A percentile compares a stretch with the other conserved stretches of the same genome.
Evolutionary conservation across 2,888 invertebrate genomes (phyloP).

Genomic region (Sminthurides aquaticus): DNA sequence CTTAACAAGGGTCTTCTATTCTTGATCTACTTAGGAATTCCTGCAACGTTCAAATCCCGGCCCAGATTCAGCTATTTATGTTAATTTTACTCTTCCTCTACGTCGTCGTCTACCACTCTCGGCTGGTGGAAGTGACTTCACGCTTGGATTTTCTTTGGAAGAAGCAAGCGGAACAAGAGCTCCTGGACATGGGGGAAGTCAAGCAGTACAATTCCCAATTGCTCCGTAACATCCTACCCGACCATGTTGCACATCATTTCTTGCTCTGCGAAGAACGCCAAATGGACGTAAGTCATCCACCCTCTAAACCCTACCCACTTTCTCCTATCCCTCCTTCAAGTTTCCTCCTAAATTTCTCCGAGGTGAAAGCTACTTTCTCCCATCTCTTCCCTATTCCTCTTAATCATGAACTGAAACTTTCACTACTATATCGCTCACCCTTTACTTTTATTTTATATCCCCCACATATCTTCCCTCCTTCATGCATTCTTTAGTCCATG

Average conservation of each 20-base stretch:
- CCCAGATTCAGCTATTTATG: constrained; percentile 58
- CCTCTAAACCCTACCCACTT: no score
- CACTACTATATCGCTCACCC: no score
- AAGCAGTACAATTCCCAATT: constrained; percentile 80
- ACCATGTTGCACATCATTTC: constrained; percentile 92
- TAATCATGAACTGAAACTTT: no score
- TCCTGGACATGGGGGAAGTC: constrained; percentile 87
- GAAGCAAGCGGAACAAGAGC: constrained; percentile 86
- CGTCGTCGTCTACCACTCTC: constrained; percentile 82
- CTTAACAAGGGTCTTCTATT: no score
- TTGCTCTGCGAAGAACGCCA: constrained; percentile 67
- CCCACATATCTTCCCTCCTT: no score
- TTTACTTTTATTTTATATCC: no score
- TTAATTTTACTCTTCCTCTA: constrained; percentile 71
- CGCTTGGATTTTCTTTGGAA: constrained; percentile 96
- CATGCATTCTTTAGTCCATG: no score
- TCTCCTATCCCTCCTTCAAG: no score
- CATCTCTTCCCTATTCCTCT: no score
- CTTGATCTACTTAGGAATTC: no score
- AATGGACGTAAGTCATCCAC: constrained; percentile 60
- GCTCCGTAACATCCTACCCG: constrained; percentile 87
- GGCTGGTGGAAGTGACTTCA: constrained; percentile 84
- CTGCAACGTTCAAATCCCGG: constrained; percentile 29
- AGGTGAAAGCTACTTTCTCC: no score
- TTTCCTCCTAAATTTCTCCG: no score